phyloP scores from a whole-genome alignment of 2,888 invertebrate genomes.

The Drosophila phalerata region DNA sequence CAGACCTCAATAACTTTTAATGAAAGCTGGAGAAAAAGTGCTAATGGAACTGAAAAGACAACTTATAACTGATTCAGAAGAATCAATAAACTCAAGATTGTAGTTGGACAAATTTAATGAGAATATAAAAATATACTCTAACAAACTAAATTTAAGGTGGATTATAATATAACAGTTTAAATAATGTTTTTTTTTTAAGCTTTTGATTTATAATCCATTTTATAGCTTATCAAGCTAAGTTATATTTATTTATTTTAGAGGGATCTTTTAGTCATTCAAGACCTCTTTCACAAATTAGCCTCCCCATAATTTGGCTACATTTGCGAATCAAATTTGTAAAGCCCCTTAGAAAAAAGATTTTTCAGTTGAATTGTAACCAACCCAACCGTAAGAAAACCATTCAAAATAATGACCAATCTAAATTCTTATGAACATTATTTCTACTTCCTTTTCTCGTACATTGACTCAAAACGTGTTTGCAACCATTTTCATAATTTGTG shows the following conservation, averaged over 20 bases:
- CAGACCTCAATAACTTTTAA: neutral
- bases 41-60: conserved; percentile 32
- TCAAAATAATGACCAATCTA: conserved; percentile 50
- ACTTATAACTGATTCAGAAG: conserved; percentile 5
- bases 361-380: conserved; percentile 9
- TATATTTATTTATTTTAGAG: neutral
- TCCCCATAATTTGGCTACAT: neutral
- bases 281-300: neutral
- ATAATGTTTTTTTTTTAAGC: neutral
- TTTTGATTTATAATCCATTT: neutral
- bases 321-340: neutral
- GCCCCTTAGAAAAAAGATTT: neutral
- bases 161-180: neutral
- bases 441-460: conserved; percentile 24
- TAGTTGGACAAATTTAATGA: neutral
- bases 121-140: neutral
- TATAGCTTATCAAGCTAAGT: neutral
- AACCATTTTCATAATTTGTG: conserved; percentile 52
- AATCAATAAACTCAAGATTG: no score
- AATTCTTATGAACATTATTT: conserved; percentile 57
- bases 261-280: neutral
- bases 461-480: conserved; percentile 33
- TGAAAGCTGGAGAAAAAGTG: conserved; percentile 17
- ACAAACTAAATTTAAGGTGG: no score
- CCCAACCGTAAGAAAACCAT: conserved; percentile 32